Percentiles rank a stretch among this genome's conserved stretches.
These are phyloP conservation scores for Salvator merianae DNA, from an alignment of 2,113 vertebrate species.

Conservation along the genomic window DNA sequence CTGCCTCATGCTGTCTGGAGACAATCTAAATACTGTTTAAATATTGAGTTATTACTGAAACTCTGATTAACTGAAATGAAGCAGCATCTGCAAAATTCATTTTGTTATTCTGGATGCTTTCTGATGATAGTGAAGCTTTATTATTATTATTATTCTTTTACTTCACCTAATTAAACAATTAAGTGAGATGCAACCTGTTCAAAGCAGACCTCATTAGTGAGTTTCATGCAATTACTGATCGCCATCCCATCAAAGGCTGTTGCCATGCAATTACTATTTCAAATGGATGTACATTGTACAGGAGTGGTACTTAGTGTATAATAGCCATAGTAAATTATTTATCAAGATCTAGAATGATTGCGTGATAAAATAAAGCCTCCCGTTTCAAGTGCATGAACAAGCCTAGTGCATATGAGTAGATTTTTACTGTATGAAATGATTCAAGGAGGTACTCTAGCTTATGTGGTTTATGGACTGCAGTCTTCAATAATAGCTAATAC, in stretches of 20 bases:
- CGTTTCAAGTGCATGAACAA: slow-evolving; percentile 3
- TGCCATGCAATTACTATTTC: slow-evolving; percentile 6
- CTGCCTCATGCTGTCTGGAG: too few species aligned
- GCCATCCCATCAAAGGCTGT: slow-evolving; percentile 11
- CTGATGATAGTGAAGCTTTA: neutral
- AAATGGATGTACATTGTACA: neutral
- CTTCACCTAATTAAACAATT: slow-evolving; percentile 12
- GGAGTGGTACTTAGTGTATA: slow-evolving; percentile 5
- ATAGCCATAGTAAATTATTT: slow-evolving; percentile 9
- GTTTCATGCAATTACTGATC: slow-evolving; percentile 11
- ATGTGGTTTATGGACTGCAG: neutral
- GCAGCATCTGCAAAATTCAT: neutral
- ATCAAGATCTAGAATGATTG: slow-evolving; percentile 4
- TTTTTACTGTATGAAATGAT: neutral
- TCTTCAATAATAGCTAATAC: neutral
- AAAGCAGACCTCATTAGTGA: slow-evolving; percentile 5
- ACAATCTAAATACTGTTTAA: neutral
- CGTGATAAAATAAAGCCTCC: slow-evolving; percentile 3
- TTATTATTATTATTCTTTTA: neutral
- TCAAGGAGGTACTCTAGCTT: slow-evolving; percentile 13
- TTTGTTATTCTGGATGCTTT: fast-evolving
- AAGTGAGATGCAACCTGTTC: slow-evolving; percentile 19
- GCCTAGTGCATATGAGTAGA: neutral
- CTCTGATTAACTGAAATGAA: neutral
- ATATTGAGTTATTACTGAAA: slow-evolving; percentile 12